These are phyloP conservation scores for Apodemus sylvaticus DNA, from an alignment of 2,113 vertebrate genomes.

Conservation along the genomic window DNA sequence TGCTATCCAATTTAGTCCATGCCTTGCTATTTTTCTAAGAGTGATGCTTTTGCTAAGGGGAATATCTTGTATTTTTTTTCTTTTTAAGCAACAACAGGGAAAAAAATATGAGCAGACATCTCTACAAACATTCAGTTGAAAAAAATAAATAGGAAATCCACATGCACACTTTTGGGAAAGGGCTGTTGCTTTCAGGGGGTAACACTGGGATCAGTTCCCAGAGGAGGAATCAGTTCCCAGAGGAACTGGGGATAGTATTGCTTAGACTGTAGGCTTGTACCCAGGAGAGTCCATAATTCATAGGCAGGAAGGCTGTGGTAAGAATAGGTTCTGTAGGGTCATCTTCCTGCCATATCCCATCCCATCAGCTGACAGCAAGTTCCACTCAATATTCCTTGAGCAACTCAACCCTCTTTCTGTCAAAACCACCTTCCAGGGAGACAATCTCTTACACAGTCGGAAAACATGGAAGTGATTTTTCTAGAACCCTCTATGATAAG, in stretches of 20 bases:
- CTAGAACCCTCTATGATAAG: neutral
- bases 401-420: neutral
- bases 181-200: neutral
- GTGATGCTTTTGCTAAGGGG: neutral
- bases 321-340: neutral
- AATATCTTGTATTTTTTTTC: neutral
- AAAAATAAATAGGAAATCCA: neutral
- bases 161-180: neutral
- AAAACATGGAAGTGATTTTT: conserved; percentile 9
- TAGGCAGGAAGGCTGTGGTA: no score
- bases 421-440: neutral
- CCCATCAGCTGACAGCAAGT: neutral
- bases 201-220: neutral
- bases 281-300: neutral
- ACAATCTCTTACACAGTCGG: neutral
- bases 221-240: no score
- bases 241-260: neutral
- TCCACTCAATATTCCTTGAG: neutral
- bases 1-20: neutral
- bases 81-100: neutral
- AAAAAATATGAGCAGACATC: neutral
- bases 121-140: neutral
- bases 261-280: neutral
- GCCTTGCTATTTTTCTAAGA: neutral
- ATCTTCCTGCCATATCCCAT: neutral